Evolutionary conservation across 2,113 vertebrate genomes (phyloP).

Genomic region (Burhinus bistriatus): DNA sequence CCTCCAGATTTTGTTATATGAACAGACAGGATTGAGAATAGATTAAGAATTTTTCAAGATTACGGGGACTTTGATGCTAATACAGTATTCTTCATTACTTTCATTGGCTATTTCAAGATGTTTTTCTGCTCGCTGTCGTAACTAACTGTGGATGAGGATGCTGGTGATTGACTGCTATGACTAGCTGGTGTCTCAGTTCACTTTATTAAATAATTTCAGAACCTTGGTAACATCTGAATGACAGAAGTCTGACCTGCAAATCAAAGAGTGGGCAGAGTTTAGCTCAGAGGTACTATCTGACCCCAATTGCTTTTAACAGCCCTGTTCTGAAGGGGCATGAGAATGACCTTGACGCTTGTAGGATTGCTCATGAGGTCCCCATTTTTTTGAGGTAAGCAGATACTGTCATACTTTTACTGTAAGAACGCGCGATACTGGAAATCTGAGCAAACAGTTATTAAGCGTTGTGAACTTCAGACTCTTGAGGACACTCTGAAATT

Average conservation of each 20-base stretch:
- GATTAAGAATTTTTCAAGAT: not conserved
- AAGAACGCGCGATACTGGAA: not conserved
- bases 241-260: conserved; percentile 9
- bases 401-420: not conserved
- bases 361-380: not conserved
- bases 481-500: not conserved
- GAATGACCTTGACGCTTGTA: not conserved
- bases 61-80: not conserved
- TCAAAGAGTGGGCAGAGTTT: not conserved
- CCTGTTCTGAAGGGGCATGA: not conserved
- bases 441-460: not conserved
- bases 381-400: not conserved
- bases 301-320: not conserved
- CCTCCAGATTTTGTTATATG: not conserved
- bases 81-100: not conserved
- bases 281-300: not conserved
- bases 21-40: not conserved
- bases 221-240: not conserved
- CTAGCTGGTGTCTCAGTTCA: not conserved
- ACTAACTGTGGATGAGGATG: not conserved
- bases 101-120: not conserved
- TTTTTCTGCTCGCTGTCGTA: not conserved
- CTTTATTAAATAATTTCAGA: conserved; percentile 10
- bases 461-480: not conserved
- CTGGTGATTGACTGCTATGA: not conserved